Base-by-base conservation (phyloP, 23 tunicate species). In the Ciona savignyi region DNA sequence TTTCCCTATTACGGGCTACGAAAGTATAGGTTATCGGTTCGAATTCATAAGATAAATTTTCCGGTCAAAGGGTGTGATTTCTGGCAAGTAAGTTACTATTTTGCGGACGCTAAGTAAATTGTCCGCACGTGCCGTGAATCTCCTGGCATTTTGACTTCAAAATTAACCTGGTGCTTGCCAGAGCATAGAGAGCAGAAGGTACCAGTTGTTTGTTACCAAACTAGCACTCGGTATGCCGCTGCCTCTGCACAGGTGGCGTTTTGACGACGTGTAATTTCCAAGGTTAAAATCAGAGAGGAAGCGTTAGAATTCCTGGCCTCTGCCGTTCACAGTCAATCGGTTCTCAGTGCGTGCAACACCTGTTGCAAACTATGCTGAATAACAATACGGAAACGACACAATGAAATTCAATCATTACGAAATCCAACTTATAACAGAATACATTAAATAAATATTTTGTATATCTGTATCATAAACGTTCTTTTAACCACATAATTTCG, bases 251-350 rank as follows among this genome's bases (percentile, higher is more conserved):
- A 42, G 56, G 56, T 42, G 56, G 56, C 56, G 9, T 42, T 42
- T 42, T 42, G 56, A 42, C 56, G 56, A 42, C 56, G 56, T 42
- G 56, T 42, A 42, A 42, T 42, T 42, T 42, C 56, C 56, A 42
- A 42, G 56, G 56, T 42, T 42, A 42, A 42, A 42, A 42, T 42
- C 56, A 42, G 56, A 42, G 56, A 42, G 56, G 56, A 42, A 42
- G 56, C 15, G 56, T 9, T 15, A 9, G 56, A 9, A 42, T 42
- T 42, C 56, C 56, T 42, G 56, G 9, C 15, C 56, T 42, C 11
- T 42, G 56, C 15, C 56, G 9, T 42, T 42, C 56, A 42, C 56
- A 6, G 56, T 15, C 56, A n/a, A n/a, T n/a, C n/a, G n/a, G n/a
- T n/a, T n/a, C n/a, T n/a, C n/a, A n/a, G n/a, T n/a, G n/a, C n/a